A percentile compares a stretch with the other conserved stretches of the same genome.
Conservation (phyloP, 2,888 invertebrate species). For the Luffia ferchaultella region DNA sequence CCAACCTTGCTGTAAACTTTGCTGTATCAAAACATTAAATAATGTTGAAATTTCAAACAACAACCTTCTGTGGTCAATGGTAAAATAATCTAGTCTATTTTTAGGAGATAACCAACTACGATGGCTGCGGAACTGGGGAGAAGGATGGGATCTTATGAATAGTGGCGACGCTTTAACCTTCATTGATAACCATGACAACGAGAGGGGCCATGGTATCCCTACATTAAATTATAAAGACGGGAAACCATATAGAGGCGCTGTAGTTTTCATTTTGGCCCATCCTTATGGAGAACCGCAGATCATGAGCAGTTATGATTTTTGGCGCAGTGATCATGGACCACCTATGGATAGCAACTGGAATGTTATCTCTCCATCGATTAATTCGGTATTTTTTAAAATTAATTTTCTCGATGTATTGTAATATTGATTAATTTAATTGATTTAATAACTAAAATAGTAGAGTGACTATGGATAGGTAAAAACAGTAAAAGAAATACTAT, state of each 20-base stretch:
- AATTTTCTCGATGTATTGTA: too few relatives aligned
- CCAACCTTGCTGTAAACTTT: too few relatives aligned
- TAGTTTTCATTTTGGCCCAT: slow-evolving; percentile 85
- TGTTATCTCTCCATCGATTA: slow-evolving; percentile 71
- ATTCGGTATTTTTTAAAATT: slow-evolving; percentile 38
- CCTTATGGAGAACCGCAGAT: slow-evolving; percentile 81
- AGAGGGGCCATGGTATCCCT: slow-evolving; percentile 70
- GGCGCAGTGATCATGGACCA: slow-evolving; percentile 69
- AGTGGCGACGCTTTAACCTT: slow-evolving; percentile 70
- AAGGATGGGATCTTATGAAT: slow-evolving; percentile 69
- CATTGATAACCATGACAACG: slow-evolving; percentile 86
- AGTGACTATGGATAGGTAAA: too few relatives aligned
- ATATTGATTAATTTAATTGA: too few relatives aligned
- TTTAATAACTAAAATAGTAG: too few relatives aligned
- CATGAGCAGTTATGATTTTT: slow-evolving; percentile 87
- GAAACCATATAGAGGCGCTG: slow-evolving; percentile 74
- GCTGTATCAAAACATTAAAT: too few relatives aligned
- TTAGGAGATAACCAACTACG: slow-evolving; percentile 30
- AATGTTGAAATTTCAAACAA: too few relatives aligned
- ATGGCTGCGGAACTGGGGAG: slow-evolving; percentile 69
- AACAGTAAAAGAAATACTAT: too few relatives aligned
- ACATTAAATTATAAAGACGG: slow-evolving; percentile 71
- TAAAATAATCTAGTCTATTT: too few relatives aligned
- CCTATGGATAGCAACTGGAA: slow-evolving; percentile 70
- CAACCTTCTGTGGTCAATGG: too few relatives aligned